These are phyloP conservation scores for Plutella xylostella DNA, from an alignment of 2,888 invertebrate genomes.

Conservation along the genomic window DNA sequence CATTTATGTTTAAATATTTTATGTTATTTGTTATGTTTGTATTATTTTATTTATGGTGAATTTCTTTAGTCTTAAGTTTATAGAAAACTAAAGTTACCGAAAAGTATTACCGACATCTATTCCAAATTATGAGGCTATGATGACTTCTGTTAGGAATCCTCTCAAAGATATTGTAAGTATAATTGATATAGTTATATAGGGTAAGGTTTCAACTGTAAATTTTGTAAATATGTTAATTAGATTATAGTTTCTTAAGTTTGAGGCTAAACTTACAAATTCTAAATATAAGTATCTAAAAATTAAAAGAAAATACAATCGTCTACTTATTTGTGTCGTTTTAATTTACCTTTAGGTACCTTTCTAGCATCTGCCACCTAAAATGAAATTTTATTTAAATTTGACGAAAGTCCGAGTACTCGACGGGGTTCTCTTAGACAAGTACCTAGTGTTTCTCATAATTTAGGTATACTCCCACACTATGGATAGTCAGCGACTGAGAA, in stretches of 20 bases:
- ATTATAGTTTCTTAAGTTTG: neutral
- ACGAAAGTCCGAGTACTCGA: too few species aligned
- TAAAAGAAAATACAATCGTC: neutral
- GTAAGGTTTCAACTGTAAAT: constrained; percentile 26
- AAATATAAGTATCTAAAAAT: neutral
- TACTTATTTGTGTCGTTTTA: constrained; percentile 2
- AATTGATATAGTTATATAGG: neutral
- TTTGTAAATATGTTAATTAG: constrained; percentile 39
- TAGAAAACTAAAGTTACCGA: constrained; percentile 63
- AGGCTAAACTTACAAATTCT: too few species aligned
- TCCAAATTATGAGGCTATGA: constrained; percentile 56
- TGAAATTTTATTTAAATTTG: too few species aligned
- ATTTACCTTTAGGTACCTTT: too few species aligned
- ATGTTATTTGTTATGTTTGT: constrained; percentile 51
- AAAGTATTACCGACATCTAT: constrained; percentile 60
- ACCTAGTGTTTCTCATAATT: too few species aligned
- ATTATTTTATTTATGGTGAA: constrained; percentile 65
- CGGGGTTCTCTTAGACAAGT: too few species aligned
- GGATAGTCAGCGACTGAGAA: too few species aligned
- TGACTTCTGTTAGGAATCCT: neutral
- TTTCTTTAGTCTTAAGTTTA: constrained; percentile 35
- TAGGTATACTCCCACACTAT: too few species aligned
- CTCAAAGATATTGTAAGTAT: neutral
- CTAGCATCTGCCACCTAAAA: too few species aligned
- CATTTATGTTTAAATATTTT: constrained; percentile 34